These are phyloP conservation scores for Sciurus carolinensis DNA, from an alignment of 2,797 vertebrate species.

Conservation along the genomic window DNA sequence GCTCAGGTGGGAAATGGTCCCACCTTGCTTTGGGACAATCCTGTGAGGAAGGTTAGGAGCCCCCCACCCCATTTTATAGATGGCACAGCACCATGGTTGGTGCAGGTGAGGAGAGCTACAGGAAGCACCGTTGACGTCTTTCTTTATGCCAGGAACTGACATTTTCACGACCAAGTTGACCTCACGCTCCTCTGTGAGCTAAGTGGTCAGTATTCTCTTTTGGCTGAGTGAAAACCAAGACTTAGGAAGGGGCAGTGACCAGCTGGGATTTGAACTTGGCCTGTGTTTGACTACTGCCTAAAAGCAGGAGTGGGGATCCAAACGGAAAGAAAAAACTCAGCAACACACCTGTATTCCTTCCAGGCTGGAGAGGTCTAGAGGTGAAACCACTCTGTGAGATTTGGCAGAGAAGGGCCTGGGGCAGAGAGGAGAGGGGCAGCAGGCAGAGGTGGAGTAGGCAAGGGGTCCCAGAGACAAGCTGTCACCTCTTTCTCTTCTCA, in stretches of 20 bases:
- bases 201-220: not conserved
- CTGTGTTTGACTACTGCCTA: not conserved
- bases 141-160: not conserved
- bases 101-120: not conserved
- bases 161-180: not conserved
- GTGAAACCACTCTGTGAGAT: not conserved
- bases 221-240: not conserved
- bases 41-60: not conserved
- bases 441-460: not conserved
- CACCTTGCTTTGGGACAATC: not conserved
- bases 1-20: not conserved
- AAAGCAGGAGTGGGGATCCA: not conserved
- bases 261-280: not conserved
- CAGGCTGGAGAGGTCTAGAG: not conserved
- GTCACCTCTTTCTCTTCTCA: no score
- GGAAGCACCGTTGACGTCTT: fast-evolving
- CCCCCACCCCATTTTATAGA: not conserved
- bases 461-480: not conserved
- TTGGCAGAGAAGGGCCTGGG: not conserved
- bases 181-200: fast-evolving
- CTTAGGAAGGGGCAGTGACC: not conserved
- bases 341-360: not conserved
- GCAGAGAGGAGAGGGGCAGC: not conserved
- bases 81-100: not conserved
- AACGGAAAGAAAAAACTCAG: not conserved